Evolutionary conservation across 92 coral and sea anemone species (phyloP), one percentile per base, ranked within the genome.

Genomic region (Phymanthus crucifer): DNA sequence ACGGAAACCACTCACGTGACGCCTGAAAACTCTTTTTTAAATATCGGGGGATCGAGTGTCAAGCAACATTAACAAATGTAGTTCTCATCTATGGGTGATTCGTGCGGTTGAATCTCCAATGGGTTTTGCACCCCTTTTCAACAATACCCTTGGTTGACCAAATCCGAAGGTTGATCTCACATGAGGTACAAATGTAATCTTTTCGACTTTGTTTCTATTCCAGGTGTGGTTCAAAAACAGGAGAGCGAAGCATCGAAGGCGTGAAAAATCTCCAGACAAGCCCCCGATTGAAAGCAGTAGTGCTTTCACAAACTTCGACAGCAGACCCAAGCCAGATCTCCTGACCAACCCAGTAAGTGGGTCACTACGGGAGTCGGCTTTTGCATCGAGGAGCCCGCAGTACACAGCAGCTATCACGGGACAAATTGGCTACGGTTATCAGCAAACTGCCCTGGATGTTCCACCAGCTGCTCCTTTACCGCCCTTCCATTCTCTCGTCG

Each of bases 221-320:
- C 50, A 95, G 98, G 98, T 95, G 45, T 95, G 97, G 98, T 95
- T 95, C 87, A 95, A 95, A 73, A 95, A 95, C 78, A 84, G 98
- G 26, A 76, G 98, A 36, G 98, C 98, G 66, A 95, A 95, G 75
- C 93, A 96, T 72, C 89, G 98, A 74, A 96, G 92, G 48, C 92
- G 89, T 61, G 90, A 91, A 43, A 80, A 86, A 68, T 75, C 85
- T 17, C 75, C 81, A 21, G 82, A 74, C 47, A 66, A 38, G 19
- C 56, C 81, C 65, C 10, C 35, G 18, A 67, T 57, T 32, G 81
- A 74, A 21, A 83, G 38, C 57, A 83, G 40, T 57, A 77, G 87
- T 38, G 81, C 82, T 32, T 77, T 83, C 70, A 65, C 72, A 17
- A 57, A 75, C 56, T 35, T 70, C 65, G 82, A 75, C 29, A 68